phyloP scores from a whole-genome alignment of 2,797 vertebrate species.

The Synaphobranchus kaupii region DNA sequence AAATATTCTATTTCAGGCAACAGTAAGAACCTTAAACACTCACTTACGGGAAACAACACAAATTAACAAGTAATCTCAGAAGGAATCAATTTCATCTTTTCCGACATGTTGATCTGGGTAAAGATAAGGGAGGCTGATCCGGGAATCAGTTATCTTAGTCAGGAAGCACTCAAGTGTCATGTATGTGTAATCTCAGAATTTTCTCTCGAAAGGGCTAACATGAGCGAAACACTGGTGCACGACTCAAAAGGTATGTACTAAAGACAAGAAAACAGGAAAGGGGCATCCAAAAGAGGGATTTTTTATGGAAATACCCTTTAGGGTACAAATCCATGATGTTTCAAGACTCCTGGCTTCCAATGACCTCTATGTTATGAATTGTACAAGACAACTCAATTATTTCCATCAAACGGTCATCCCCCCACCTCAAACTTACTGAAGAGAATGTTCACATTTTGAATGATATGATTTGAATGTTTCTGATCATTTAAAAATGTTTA shows the following conservation, averaged over 20 bases:
- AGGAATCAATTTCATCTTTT: not conserved
- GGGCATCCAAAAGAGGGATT: not conserved
- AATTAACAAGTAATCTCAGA: not conserved
- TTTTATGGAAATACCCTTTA: not conserved
- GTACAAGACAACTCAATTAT: not conserved
- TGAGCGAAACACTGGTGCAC: not conserved
- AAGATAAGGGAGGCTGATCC: not conserved
- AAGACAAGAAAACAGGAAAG: not conserved
- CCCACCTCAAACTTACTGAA: not conserved
- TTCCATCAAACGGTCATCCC: not conserved
- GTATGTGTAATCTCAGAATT: not conserved
- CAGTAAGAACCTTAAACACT: not conserved
- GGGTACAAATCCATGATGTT: not conserved
- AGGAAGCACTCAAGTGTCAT: not conserved
- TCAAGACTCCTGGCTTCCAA: not conserved
- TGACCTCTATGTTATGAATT: not conserved
- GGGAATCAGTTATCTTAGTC: not conserved
- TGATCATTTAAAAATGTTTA: not conserved
- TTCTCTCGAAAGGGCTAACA: not conserved
- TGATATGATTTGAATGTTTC: not conserved
- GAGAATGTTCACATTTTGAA: not conserved
- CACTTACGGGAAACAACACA: not conserved
- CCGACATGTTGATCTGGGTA: not conserved
- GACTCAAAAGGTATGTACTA: not conserved
- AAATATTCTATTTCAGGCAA: no score